Base-by-base conservation (phyloP, 2,797 vertebrate species). In the Tauraco hartlaubi region DNA sequence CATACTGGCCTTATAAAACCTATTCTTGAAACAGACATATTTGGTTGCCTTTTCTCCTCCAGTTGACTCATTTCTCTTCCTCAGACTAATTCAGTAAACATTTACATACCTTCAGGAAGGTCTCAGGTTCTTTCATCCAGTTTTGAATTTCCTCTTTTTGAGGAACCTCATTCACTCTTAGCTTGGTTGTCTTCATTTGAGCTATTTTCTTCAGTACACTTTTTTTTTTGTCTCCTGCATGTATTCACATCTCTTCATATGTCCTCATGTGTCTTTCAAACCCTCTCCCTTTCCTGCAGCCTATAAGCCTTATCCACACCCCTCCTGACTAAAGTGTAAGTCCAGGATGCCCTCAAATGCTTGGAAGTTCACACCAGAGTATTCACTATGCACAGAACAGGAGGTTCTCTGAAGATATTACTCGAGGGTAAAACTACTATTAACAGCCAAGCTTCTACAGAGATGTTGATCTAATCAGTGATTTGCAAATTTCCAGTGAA, bases 401-500 rank as follows among this genome's bases (percentile, higher is more conserved):
- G 41, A 78, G 67, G 83, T 79, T 94, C 59, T 92, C 88, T 66
- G 28, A 93, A 86, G 67, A 76, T 84, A 79, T 29, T 81, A 74
- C 62, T 66, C 25, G 43, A 73, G 74, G 56, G 59, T 66, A 92
- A 62, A 78, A 62, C 49, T 88, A 28, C 28, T 82, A 62, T 63
- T 67, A 88, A 74, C 68, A 88, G 85, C 71, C 83, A 96, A 76
- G 67, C 39, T 96, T 66, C 80, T 84, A 77, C 55, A 92, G 83
- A 92, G 73, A 78, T 84, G 49, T 77, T 91, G 54, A 94, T 94
- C 80, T 95, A 75, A 94, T 90, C 82, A 81, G 49, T n/a, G 66
- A 94, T 81, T 64, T 85, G 55, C 66, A 93, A 64, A 68, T 88
- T 92, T 68, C 75, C 56, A 54, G 46, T 69, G n/a, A 92, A 78